Evolutionary conservation across 2,888 invertebrate genomes (phyloP), one percentile per base, ranked within the genome.

Genomic region (Pristionchus fissidentatus): DNA sequence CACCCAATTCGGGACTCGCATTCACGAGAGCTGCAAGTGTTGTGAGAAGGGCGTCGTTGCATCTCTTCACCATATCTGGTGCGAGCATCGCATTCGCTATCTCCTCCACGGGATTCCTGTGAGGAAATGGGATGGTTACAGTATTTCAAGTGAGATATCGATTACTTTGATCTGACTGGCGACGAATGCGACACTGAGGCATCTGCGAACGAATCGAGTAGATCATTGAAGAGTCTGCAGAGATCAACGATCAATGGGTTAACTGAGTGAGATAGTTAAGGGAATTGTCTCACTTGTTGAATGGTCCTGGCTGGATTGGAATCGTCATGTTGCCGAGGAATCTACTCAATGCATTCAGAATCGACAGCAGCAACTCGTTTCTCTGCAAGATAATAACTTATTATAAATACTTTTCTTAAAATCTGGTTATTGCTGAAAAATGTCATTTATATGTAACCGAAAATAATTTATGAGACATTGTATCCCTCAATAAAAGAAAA

Each of bases 1-100:
- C 82, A 55, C 86, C 86, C 52, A 86, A 80, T 60, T 86, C 86
- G 35, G 84, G 83, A 52, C 87, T 86, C 15, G 84, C 85, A 70
- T 83, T 83, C 29, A 86, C 83, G 22, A 86, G 85, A 26, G 83
- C 83, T 29, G 86, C 86, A 19, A 86, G 43, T 35, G 86, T 81
- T 5, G 84, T 77, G 49, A 86, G 83, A 22, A 84, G 80, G 46
- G 80, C 70, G 60, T 86, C 85, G 55, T 86, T 85, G 29, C 83
- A 84, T 57, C 73, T 79, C 22, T 78, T 82, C 10, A 78, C 80
- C 60, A 84, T 52, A 29, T 86, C 86, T 15, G 84, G 46, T 22
- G 66, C 66, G 38, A 62, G 41, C 1, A 66, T 52, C 7, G 60
- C 73, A 22, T 83, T 79, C 57, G 70, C 62, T 0, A 81, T 55